A percentile compares a stretch with the other conserved stretches of the same genome.
These are phyloP conservation scores for Phymorhynchus buccinoides DNA, from an alignment of 1,140 invertebrate genomes.

Conservation along the genomic window DNA sequence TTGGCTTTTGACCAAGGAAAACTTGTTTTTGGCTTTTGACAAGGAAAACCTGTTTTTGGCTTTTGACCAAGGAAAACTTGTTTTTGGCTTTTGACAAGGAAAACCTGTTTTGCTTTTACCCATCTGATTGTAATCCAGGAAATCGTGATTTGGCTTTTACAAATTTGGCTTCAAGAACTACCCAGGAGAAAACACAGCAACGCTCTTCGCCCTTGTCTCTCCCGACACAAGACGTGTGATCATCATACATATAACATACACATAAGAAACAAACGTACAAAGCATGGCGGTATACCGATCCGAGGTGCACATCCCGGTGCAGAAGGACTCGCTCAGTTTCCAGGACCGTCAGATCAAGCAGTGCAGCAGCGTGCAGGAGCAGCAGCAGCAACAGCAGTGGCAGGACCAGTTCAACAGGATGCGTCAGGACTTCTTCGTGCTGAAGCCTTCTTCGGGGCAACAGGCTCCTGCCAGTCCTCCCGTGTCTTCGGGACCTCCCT, in stretches of 20 bases:
- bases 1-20: too few species aligned
- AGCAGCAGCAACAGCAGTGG: slow-evolving; percentile 67
- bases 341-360: slow-evolving; percentile 70
- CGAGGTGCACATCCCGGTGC: slow-evolving; percentile 68
- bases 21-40: too few species aligned
- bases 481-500: slow-evolving; percentile 17
- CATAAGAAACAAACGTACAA: slow-evolving; percentile 8
- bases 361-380: slow-evolving; percentile 68
- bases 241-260: background rate
- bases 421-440: slow-evolving; percentile 69
- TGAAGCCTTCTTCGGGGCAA: slow-evolving; percentile 68
- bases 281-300: slow-evolving; percentile 62
- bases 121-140: too few species aligned
- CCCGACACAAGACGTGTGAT: background rate
- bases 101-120: too few species aligned
- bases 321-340: slow-evolving; percentile 67
- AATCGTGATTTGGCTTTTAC: too few species aligned
- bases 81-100: too few species aligned
- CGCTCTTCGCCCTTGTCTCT: background rate
- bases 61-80: too few species aligned
- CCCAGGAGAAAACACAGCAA: background rate
- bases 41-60: too few species aligned
- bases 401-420: slow-evolving; percentile 71
- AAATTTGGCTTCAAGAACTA: background rate
- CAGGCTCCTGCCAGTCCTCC: slow-evolving; percentile 42